Evolutionary conservation across 2,888 invertebrate species (phyloP).

Genomic region (Cecidostiba fungosa): DNA sequence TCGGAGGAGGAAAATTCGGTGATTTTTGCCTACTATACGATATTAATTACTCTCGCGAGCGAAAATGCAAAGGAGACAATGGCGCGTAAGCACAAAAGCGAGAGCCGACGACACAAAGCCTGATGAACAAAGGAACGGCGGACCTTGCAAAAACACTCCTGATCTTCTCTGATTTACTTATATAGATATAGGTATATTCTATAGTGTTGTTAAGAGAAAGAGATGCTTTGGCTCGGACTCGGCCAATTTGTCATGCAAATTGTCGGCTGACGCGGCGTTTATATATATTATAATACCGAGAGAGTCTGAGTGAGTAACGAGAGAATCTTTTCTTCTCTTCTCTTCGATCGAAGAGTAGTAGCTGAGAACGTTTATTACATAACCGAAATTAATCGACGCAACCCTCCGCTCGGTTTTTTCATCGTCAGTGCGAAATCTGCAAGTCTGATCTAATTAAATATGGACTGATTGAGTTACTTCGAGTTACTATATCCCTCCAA

Average conservation of each 20-base stretch:
- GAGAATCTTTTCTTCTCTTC: background rate
- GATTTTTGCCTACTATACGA: background rate
- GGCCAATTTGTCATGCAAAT: conserved; percentile 59
- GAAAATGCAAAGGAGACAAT: background rate
- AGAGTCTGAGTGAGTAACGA: background rate
- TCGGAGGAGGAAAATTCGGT: background rate
- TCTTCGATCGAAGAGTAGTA: background rate
- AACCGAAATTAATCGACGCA: no score
- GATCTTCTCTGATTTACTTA: background rate
- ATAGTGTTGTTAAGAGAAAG: background rate
- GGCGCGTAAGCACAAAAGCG: background rate
- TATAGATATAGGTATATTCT: background rate
- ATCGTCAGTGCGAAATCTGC: conserved; percentile 54
- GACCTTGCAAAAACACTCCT: conserved; percentile 74
- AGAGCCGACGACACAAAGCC: conserved; percentile 69
- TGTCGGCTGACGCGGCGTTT: conserved; percentile 8
- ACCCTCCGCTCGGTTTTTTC: conserved; percentile 2
- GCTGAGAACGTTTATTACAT: no score
- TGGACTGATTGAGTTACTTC: background rate
- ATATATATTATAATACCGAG: background rate
- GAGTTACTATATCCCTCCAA: no score
- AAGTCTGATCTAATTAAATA: conserved; percentile 63
- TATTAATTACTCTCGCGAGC: background rate
- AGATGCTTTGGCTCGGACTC: background rate
- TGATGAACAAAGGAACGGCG: conserved; percentile 77